Evolutionary conservation across 1,140 invertebrate genomes (phyloP).

Genomic region (Eriosoma lanigerum): DNA sequence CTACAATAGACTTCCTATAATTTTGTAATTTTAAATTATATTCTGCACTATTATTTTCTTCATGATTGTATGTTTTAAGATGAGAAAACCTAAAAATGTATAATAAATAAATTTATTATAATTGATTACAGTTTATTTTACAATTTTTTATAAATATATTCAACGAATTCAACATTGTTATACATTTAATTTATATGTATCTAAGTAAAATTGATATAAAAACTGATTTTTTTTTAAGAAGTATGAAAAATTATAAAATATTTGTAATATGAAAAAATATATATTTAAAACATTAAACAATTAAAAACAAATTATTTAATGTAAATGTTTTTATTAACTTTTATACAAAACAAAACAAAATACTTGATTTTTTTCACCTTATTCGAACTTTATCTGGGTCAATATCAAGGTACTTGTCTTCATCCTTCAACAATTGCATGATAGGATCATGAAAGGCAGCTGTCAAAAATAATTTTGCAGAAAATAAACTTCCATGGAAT

Average conservation of each 20-base stretch:
- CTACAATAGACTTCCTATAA: conserved; percentile 77
- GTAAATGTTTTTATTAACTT: too few species aligned
- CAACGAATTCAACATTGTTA: background rate
- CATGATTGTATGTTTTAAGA: background rate
- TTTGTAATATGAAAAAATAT: too few species aligned
- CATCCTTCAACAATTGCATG: conserved; percentile 88
- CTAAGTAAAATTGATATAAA: background rate
- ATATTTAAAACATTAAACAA: too few species aligned
- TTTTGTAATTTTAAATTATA: conserved; percentile 72
- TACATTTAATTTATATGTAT: background rate
- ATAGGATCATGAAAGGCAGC: conserved; percentile 89
- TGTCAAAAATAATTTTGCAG: conserved; percentile 89
- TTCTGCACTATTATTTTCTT: conserved; percentile 61
- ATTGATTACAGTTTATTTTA: too few species aligned
- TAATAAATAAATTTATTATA: background rate
- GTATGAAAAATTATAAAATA: too few species aligned
- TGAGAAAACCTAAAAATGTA: conserved; percentile 35
- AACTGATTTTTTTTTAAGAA: background rate
- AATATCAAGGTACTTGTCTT: conserved; percentile 89
- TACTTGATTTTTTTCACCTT: conserved; percentile 60
- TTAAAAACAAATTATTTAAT: too few species aligned
- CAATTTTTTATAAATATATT: too few species aligned
- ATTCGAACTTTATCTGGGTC: conserved; percentile 83
- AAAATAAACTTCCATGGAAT: conserved; percentile 87
- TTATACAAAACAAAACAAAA: too few species aligned